Evolutionary conservation across 2,888 invertebrate genomes (phyloP).

Genomic region (Sipha maydis): DNA sequence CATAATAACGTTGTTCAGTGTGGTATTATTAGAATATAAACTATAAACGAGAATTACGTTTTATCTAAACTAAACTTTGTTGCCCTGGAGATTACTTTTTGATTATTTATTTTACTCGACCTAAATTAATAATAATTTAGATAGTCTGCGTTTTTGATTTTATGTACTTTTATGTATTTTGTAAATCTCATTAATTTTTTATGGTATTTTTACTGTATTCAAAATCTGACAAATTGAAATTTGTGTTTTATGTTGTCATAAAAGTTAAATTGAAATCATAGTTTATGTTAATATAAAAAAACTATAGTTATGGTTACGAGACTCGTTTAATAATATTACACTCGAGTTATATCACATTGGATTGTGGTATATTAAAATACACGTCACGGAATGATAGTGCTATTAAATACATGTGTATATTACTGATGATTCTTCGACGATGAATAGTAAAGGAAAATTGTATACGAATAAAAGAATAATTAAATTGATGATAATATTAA

Average conservation of each 20-base stretch:
- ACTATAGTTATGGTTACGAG: not conserved
- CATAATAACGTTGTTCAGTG: not conserved
- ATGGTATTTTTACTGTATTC: not conserved
- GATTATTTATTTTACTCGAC: conserved; percentile 19
- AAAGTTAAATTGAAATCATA: not conserved
- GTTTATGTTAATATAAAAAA: not conserved
- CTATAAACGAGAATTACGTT: not conserved
- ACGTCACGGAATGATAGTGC: no score
- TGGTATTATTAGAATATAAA: not conserved
- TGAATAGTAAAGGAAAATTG: not conserved
- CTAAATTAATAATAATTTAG: conserved; percentile 6
- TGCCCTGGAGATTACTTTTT: not conserved
- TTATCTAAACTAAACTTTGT: not conserved
- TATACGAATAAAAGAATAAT: not conserved
- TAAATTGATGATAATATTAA: no score
- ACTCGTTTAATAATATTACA: not conserved
- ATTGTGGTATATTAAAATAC: no score
- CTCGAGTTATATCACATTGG: no score
- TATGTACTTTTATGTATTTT: conserved; percentile 30
- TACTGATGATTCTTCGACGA: no score
- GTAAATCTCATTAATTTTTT: not conserved
- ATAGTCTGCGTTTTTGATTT: conserved; percentile 5
- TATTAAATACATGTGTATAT: no score
- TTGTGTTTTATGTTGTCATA: not conserved
- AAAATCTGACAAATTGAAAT: conserved; percentile 1